Conservation (phyloP, 1,140 invertebrate genomes). For the Heterodera schachtii region DNA sequence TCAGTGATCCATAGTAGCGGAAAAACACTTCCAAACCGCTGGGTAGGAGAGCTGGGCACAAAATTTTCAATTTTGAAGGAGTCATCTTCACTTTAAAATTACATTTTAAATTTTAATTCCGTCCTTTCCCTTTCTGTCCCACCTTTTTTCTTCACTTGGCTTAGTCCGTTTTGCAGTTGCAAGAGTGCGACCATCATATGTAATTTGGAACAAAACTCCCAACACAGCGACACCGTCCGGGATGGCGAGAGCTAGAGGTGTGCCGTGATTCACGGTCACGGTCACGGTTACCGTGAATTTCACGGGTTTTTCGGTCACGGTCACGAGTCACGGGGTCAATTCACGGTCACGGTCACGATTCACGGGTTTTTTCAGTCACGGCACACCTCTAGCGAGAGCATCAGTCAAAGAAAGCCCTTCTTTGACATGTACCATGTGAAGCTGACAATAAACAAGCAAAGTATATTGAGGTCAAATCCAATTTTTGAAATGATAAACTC, state of each 20-base stretch:
- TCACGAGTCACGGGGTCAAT: too few relatives aligned
- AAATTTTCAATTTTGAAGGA: not conserved
- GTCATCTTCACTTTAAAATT: not conserved
- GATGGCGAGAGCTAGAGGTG: slow-evolving; percentile 28
- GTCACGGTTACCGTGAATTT: too few relatives aligned
- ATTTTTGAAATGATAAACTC: too few relatives aligned
- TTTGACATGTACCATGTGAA: slow-evolving; percentile 62
- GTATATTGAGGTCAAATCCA: too few relatives aligned
- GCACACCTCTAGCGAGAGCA: too few relatives aligned
- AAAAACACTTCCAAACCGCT: slow-evolving; percentile 67
- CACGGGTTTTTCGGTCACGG: too few relatives aligned
- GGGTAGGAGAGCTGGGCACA: not conserved
- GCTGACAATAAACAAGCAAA: slow-evolving; percentile 69
- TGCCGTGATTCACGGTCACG: too few relatives aligned
- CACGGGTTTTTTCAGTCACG: too few relatives aligned
- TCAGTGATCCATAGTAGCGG: slow-evolving; percentile 82
- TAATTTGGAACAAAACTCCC: slow-evolving; percentile 54
- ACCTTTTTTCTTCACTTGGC: slow-evolving; percentile 30
- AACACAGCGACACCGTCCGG: slow-evolving; percentile 61
- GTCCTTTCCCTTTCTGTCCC: not conserved
- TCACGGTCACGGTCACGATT: too few relatives aligned
- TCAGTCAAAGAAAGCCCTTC: slow-evolving; percentile 43
- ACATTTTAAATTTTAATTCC: not conserved
- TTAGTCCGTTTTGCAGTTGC: slow-evolving; percentile 40
- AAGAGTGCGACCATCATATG: slow-evolving; percentile 32